Evolutionary conservation across 2,888 invertebrate genomes (phyloP).

Genomic region (Neoascia interrupta): DNA sequence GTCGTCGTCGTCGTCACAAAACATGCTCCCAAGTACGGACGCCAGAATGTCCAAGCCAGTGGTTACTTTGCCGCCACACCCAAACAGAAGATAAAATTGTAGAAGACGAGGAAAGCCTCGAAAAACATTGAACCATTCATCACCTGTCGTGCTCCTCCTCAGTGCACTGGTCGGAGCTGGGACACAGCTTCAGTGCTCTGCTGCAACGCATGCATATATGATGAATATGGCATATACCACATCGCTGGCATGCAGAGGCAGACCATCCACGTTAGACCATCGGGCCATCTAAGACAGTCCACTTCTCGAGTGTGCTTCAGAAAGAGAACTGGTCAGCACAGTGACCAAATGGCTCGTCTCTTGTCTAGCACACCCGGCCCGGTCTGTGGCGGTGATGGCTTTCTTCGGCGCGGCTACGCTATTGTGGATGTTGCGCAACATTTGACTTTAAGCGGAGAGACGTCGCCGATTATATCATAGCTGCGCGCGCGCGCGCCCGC

Average conservation of each 20-base stretch:
- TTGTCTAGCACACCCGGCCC: slow-evolving; percentile 45
- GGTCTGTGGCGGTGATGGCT: slow-evolving; percentile 17
- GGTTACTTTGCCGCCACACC: slow-evolving; percentile 58
- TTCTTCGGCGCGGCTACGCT: slow-evolving; percentile 54
- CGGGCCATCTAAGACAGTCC: slow-evolving; percentile 57
- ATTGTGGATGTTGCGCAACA: slow-evolving; percentile 68
- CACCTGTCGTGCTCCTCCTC: slow-evolving; percentile 66
- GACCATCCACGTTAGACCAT: no score
- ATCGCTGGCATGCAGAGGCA: slow-evolving; percentile 34
- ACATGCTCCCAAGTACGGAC: slow-evolving; percentile 14
- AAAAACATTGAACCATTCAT: slow-evolving; percentile 62
- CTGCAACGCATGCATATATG: slow-evolving; percentile 23
- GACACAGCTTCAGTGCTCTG: slow-evolving; percentile 23
- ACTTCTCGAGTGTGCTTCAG: slow-evolving; percentile 45
- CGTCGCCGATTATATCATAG: slow-evolving; percentile 69
- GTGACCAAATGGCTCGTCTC: slow-evolving; percentile 66
- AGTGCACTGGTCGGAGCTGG: slow-evolving; percentile 9
- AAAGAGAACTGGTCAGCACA: slow-evolving; percentile 58
- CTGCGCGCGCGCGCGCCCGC: slow-evolving; percentile 39
- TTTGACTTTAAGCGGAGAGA: slow-evolving; percentile 70
- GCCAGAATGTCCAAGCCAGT: slow-evolving; percentile 12
- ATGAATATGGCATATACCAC: slow-evolving; percentile 49
- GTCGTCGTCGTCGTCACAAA: neutral
- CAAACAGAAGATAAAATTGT: slow-evolving; percentile 45
- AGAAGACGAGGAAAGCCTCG: slow-evolving; percentile 42